phyloP scores from a whole-genome alignment of 2,888 invertebrate species.

The Hanleya hanleyi region DNA sequence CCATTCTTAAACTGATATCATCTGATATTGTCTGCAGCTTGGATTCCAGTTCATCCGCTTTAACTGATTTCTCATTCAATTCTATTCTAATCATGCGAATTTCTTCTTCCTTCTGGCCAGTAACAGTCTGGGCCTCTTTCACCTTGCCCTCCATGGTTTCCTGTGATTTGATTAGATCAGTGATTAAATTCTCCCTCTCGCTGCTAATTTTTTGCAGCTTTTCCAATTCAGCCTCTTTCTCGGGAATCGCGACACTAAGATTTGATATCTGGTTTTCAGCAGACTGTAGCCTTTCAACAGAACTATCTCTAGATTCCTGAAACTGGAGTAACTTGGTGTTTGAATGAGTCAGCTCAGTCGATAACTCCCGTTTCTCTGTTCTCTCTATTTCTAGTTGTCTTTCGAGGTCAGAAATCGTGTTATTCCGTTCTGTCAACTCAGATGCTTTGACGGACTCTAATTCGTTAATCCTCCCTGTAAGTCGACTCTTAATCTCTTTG shows the following conservation, averaged over 20 bases:
- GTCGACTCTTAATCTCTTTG: conserved; percentile 43
- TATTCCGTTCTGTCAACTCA: conserved; percentile 13
- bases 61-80: background rate
- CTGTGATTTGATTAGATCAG: conserved; percentile 2
- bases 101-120: background rate
- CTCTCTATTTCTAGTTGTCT: conserved; percentile 38
- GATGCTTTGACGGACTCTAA: conserved; percentile 36
- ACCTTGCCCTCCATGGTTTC: background rate
- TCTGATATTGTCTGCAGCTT: background rate
- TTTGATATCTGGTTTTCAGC: background rate
- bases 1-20: background rate
- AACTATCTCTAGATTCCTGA: conserved; percentile 46
- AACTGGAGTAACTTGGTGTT: conserved; percentile 58
- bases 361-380: conserved; percentile 50
- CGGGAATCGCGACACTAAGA: background rate
- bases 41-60: background rate
- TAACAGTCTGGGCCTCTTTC: background rate
- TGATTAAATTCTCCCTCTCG: background rate
- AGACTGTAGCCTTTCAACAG: conserved; percentile 27
- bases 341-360: conserved; percentile 52
- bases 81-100: background rate
- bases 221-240: background rate
- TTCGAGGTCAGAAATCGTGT: conserved; percentile 35
- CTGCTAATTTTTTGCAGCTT: background rate
- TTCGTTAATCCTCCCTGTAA: conserved; percentile 20